Evolutionary conservation across 2,888 invertebrate species (phyloP), one percentile per base, ranked within the genome.

Genomic region (Cheilosia impressa): DNA sequence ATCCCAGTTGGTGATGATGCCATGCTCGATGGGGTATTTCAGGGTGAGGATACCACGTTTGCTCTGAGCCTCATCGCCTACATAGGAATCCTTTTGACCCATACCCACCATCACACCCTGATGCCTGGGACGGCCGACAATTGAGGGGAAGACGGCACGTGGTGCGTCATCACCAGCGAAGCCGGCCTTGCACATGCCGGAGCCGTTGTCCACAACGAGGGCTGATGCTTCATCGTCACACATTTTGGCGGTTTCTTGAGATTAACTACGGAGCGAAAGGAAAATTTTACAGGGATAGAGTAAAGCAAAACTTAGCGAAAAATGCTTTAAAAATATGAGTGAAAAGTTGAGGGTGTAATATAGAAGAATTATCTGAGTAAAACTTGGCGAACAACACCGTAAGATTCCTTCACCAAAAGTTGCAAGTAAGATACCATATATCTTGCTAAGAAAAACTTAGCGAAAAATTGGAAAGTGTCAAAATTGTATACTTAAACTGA

Each of bases 1-100:
- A 91, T 98, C 98, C 98, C 98, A 98, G 95, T 98, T 98, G 93
- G 98, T 98, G 92, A 98, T 97, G 93, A 98, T 98, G 90, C 98
- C 98, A 94, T 98, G 98, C 93, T 98, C 98, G 93, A 98, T 98
- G 91, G 98, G 98, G 93, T 98, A 98, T 93, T 98, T 98, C 92
- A 98, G 94, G 88, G 98, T 98, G 90, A 98, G 96, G 93, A 98
- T 98, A 94, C 98, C 98, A 93, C 98, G 95, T 94, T 98, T 98
- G 94, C 96, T 97, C 93, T 98, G 98, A 90, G 98, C 98, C 93
- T 98, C 98, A 93, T 98, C 98, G 75, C 98, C 98, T 77, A 98
- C 98, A 93, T 98, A 98, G 89, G 96, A 96, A 94, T 98, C 98
- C 94, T 98, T 98, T 93, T 98, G 98, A 89, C 98, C 98, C 98